Evolutionary conservation across 2,113 vertebrate genomes (phyloP).

Genomic region (Vanacampus margaritifer): DNA sequence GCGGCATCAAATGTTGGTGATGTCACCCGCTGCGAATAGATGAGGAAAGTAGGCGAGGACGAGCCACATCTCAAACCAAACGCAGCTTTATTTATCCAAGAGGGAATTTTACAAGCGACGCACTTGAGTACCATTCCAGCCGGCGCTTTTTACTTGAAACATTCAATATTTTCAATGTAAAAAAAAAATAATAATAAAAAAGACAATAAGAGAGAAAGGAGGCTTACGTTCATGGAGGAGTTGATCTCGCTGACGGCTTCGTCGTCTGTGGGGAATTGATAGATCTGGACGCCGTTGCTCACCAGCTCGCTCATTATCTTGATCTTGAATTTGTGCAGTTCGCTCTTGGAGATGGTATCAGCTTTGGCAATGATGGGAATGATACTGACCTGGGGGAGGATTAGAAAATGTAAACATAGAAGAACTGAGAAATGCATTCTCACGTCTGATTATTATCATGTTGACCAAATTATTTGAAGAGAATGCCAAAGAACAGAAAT

Average conservation of each 20-base stretch:
- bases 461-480: not conserved
- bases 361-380: slow-evolving; percentile 98
- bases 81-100: slow-evolving; percentile 13
- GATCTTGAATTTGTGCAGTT: slow-evolving; percentile 97
- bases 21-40: slow-evolving; percentile 53
- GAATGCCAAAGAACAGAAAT: slow-evolving; percentile 13
- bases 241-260: slow-evolving; percentile 94
- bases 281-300: slow-evolving; percentile 97
- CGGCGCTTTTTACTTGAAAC: not conserved
- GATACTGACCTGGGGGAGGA: slow-evolving; percentile 83
- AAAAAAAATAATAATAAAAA: too few species aligned
- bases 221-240: slow-evolving; percentile 92
- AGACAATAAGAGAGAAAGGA: not conserved
- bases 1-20: slow-evolving; percentile 47
- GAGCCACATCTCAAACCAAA: slow-evolving; percentile 16
- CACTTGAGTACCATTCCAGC: not conserved
- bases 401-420: not conserved
- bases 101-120: slow-evolving; percentile 10
- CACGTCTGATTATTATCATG: not conserved
- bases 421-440: not conserved
- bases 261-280: slow-evolving; percentile 95
- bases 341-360: slow-evolving; percentile 97
- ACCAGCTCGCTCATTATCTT: slow-evolving; percentile 99
- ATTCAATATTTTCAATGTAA: too few species aligned
- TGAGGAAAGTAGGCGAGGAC: slow-evolving; percentile 26